phyloP scores from a whole-genome alignment of 2,888 invertebrate genomes.

The Liodrosophila aerea region DNA sequence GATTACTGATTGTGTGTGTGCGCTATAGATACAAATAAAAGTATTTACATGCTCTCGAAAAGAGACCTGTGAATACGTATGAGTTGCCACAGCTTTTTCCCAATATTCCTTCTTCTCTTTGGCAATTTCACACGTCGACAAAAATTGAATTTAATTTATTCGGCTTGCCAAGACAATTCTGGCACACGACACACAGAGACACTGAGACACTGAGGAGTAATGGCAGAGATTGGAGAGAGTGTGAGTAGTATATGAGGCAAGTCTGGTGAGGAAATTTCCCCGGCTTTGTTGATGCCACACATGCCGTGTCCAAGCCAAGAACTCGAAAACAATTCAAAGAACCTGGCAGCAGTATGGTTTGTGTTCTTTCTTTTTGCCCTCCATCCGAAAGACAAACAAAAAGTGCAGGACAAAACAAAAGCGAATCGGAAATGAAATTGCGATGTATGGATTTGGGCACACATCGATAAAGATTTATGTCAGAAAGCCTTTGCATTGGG shows the following conservation, averaged over 20 bases:
- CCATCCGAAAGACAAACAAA: constrained; percentile 12
- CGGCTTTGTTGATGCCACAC: constrained; percentile 28
- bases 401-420: constrained; percentile 37
- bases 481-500: constrained; percentile 38
- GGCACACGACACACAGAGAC: constrained; percentile 17
- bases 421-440: constrained; percentile 62
- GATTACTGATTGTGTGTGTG: too few species aligned
- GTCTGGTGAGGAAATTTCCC: constrained; percentile 15
- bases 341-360: constrained; percentile 36
- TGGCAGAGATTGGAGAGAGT: not conserved
- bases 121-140: constrained; percentile 65
- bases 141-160: constrained; percentile 70
- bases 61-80: constrained; percentile 2
- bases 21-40: not conserved
- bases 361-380: constrained; percentile 16
- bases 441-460: constrained; percentile 59
- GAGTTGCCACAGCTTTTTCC: constrained; percentile 1
- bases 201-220: not conserved
- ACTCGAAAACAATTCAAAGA: constrained; percentile 51
- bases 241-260: not conserved
- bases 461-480: constrained; percentile 74
- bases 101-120: constrained; percentile 36
- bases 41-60: not conserved
- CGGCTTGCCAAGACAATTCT: constrained; percentile 55
- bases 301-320: constrained; percentile 64